phyloP scores from a whole-genome alignment of 2,797 vertebrate genomes.

The Borostomias antarcticus region DNA sequence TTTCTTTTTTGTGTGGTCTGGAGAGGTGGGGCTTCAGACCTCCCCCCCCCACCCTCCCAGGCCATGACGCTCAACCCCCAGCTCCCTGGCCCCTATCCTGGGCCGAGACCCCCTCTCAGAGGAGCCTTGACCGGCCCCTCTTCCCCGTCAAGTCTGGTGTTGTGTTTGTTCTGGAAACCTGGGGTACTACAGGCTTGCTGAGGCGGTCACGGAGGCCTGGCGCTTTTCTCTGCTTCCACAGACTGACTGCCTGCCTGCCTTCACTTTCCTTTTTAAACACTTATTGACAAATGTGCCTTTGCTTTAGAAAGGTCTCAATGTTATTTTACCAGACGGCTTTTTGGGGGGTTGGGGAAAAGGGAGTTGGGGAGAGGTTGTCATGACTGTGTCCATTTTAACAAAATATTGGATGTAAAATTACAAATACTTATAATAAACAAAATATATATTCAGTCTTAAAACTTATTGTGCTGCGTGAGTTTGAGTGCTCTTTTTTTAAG shows the following conservation, averaged over 20 bases:
- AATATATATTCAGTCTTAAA: slow-evolving; percentile 82
- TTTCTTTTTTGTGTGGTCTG: slow-evolving; percentile 43
- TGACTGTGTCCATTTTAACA: slow-evolving; percentile 76
- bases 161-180: slow-evolving; percentile 45
- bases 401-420: slow-evolving; percentile 78
- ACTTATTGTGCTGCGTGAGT: slow-evolving; percentile 75
- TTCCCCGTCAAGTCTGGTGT: slow-evolving; percentile 60
- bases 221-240: slow-evolving; percentile 51
- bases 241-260: slow-evolving; percentile 59
- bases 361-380: slow-evolving; percentile 54
- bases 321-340: slow-evolving; percentile 77
- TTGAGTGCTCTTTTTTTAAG: slow-evolving; percentile 74
- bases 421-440: slow-evolving; percentile 82
- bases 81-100: slow-evolving; percentile 33
- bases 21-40: slow-evolving; percentile 52
- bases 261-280: slow-evolving; percentile 69
- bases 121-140: slow-evolving; percentile 39
- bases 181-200: slow-evolving; percentile 50
- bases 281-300: slow-evolving; percentile 81
- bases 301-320: slow-evolving; percentile 77
- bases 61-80: slow-evolving; percentile 48
- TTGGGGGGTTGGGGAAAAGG: slow-evolving; percentile 26
- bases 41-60: slow-evolving; percentile 29
- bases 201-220: slow-evolving; percentile 52
- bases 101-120: slow-evolving; percentile 37